Conservation (phyloP, 2,888 invertebrate genomes). For the Augochlorella aurata region DNA sequence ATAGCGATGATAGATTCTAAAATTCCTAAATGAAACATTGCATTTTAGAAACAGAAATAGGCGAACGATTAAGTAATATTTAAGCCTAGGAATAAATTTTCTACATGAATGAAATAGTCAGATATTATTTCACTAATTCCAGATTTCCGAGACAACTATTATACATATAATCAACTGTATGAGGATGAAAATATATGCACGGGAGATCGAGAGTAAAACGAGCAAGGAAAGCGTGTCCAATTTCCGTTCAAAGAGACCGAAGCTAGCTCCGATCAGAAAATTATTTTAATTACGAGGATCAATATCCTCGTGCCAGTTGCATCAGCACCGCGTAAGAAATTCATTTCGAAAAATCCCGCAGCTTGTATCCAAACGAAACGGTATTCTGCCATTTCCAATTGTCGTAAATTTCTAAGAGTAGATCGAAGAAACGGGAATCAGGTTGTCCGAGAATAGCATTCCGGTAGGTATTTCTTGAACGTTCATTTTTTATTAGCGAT, state of each 20-base stretch:
- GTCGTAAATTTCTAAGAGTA: background rate
- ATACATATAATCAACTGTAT: background rate
- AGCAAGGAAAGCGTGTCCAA: background rate
- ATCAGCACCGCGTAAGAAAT: background rate
- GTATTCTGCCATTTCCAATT: background rate
- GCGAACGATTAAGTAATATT: too few relatives aligned
- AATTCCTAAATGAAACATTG: too few relatives aligned
- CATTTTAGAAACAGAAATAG: too few relatives aligned
- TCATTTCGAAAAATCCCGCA: background rate
- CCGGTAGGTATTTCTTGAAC: constrained; percentile 61
- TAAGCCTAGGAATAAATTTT: too few relatives aligned
- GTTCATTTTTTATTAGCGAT: constrained; percentile 80
- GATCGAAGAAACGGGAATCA: background rate
- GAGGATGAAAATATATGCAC: background rate
- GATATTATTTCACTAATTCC: too few relatives aligned
- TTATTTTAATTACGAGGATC: constrained; percentile 9
- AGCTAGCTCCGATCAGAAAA: background rate
- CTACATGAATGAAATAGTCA: too few relatives aligned
- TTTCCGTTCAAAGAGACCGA: background rate
- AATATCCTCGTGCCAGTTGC: background rate
- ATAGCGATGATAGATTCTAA: too few relatives aligned
- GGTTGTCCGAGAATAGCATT: background rate
- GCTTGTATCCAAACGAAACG: background rate
- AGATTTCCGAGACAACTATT: too few relatives aligned
- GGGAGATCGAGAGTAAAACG: background rate